Evolutionary conservation across 2,113 vertebrate species (phyloP), one percentile per base, ranked within the genome.

Genomic region (Capreolus pygargus): DNA sequence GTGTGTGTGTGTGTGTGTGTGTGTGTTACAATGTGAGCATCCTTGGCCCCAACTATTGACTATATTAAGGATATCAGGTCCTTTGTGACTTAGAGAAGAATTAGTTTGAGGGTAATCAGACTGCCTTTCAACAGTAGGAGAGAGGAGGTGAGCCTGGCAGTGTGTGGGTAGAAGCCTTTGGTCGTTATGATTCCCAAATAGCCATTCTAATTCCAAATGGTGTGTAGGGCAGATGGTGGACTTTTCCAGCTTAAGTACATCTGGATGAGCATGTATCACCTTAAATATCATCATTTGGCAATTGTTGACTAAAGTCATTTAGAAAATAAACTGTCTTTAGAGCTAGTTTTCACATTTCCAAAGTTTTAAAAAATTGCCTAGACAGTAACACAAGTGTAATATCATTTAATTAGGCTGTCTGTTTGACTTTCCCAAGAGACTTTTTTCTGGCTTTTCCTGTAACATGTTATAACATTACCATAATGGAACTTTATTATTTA

Each of bases 341-440:
- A 91, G 47, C 6, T 81, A 87, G 78, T 90, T 96, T 96, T 70
- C 12, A 8, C 25, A 82, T 92, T 96, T 94, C 52, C 25, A 90
- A 97, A 25, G 85, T 83, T 76, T 76, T 87, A 92, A 86, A 86
- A 47, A 10, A 89, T 87, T 87, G 74, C 55, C 11, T 81, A 64
- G 55, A 67, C 21, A 87, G 52, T 91, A 97, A 85, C 21, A 55
- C 10, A 91, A 90, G 23, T n/a, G 5, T 74, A 90, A 95, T 96
- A 92, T 82, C 47, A 96, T 89, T 97, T 94, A 90, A 92, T 96
- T 97, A 97, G 89, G 36, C 39, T 61, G n/a, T 17, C 28, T 83
- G 60, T 94, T 97, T 96, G 95, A 57, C 39, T 92, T 97, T 92
- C 87, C 81, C 15, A 74, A 76, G 81, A 95, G 79, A 81, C 14